A percentile compares a stretch with the other conserved stretches of the same genome.
phyloP scores from a whole-genome alignment of 2,113 vertebrate species.

The Embiotoca jacksoni region DNA sequence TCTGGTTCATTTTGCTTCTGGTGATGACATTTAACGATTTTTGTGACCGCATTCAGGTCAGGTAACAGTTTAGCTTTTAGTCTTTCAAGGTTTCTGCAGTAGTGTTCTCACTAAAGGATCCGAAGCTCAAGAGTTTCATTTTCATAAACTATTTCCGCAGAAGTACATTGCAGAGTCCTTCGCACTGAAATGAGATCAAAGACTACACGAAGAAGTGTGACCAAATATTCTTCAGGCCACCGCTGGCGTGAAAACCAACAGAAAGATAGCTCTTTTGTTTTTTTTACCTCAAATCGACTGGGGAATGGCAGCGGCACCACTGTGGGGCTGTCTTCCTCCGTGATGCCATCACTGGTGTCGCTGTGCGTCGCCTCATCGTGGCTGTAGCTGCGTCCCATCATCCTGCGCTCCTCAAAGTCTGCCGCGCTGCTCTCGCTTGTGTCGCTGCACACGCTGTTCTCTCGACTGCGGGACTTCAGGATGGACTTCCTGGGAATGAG shows the following conservation, averaged over 20 bases:
- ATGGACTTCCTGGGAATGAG: conserved; percentile 93
- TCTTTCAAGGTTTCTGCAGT: no score
- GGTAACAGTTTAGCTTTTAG: no score
- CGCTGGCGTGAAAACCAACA: neutral
- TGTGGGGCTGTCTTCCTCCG: conserved; percentile 84
- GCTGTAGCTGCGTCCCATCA: conserved; percentile 84
- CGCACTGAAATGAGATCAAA: no score
- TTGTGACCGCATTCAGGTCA: neutral
- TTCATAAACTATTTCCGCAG: no score
- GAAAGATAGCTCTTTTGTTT: accelerated
- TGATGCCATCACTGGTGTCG: conserved; percentile 87
- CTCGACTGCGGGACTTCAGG: conserved; percentile 96
- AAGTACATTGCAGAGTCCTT: no score
- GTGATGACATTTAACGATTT: no score
- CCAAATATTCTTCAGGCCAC: neutral
- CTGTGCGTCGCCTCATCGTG: conserved; percentile 84
- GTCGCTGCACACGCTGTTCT: conserved; percentile 98
- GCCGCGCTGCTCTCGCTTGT: conserved; percentile 88
- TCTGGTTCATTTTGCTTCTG: neutral
- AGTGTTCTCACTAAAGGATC: no score
- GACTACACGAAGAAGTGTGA: no score
- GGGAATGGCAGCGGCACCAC: conserved; percentile 72
- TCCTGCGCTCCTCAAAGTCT: conserved; percentile 90
- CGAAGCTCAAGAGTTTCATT: no score
- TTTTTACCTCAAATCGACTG: conserved; percentile 79